Evolutionary conservation across 2,888 invertebrate species (phyloP), one percentile per base, ranked within the genome.

Genomic region (Brachylomia viminalis): DNA sequence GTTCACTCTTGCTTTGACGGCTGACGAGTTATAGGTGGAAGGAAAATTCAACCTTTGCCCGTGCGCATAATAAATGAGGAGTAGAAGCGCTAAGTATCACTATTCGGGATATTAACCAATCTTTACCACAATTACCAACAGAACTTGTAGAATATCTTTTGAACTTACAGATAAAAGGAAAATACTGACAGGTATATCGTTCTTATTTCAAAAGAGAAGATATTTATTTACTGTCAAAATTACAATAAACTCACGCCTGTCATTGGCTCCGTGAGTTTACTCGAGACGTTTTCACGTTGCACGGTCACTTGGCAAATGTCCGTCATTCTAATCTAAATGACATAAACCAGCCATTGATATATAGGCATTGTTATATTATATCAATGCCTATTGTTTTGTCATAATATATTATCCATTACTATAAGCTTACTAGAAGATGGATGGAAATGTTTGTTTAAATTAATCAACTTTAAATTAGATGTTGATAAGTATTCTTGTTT

Each of bases 301-400:
- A 64, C 61, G 68, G 58, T 79, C 83, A 79, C 72, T 84, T 82
- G 84, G 84, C 84, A 79, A 85, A 56, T 79, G 75, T 79, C 62
- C 62, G 75, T 62, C 62, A 85, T 85, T 75, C 74, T 79, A 68
- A 79, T 85, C 83, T 82, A 70, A 82, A n/a, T n/a, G n/a, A n/a
- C n/a, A n/a, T n/a, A n/a, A n/a, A n/a, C n/a, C n/a, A n/a, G n/a
- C n/a, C n/a, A n/a, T n/a, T n/a, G n/a, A n/a, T n/a, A n/a, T n/a
- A n/a, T n/a, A n/a, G n/a, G n/a, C n/a, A n/a, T n/a, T n/a, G n/a
- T n/a, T n/a, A n/a, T n/a, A n/a, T n/a, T n/a, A 84, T 68, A 75
- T 73, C 68, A 82, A 71, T 79, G 59, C 47, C 75, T 64, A 79
- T 84, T 84, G 61, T 76, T 73, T 83, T 71, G 58, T 76, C 73